A percentile compares a stretch with the other conserved stretches of the same genome.
Conservation (phyloP, 2,113 vertebrate genomes). For the Hippocampus guttulatus region DNA sequence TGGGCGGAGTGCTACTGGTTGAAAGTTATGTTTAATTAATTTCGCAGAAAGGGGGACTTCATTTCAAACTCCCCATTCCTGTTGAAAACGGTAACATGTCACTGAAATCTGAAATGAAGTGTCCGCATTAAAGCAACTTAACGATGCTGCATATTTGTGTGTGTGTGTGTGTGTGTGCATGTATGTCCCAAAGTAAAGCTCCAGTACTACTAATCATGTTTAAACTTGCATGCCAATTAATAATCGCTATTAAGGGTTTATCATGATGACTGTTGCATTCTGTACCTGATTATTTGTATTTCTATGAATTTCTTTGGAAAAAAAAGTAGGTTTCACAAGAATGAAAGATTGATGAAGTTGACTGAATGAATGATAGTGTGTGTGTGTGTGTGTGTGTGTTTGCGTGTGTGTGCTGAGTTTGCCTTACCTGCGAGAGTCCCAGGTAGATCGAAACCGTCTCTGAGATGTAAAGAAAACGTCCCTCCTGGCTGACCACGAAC, state of each 20-base stretch:
- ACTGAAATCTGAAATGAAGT: too few species aligned
- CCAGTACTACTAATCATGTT: background rate
- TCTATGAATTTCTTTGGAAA: background rate
- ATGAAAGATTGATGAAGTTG: background rate
- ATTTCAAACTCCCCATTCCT: too few species aligned
- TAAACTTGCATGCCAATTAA: background rate
- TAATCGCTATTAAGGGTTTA: background rate
- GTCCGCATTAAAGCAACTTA: too few species aligned
- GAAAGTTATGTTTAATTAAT: too few species aligned
- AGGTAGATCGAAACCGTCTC: conserved; percentile 91
- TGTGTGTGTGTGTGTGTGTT: background rate
- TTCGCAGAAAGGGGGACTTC: too few species aligned
- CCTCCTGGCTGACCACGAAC: conserved; percentile 87
- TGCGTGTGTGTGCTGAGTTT: conserved; percentile 23
- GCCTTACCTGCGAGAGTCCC: conserved; percentile 88
- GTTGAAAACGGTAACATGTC: too few species aligned
- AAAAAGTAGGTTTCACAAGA: background rate
- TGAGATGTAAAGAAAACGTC: conserved; percentile 89
- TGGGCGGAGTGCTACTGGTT: too few species aligned
- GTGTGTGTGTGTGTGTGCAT: too few species aligned
- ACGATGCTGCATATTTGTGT: too few species aligned
- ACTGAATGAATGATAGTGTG: background rate
- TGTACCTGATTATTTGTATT: background rate
- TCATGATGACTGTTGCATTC: background rate
- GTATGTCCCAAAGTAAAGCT: background rate